Evolutionary conservation across 2,888 invertebrate species (phyloP), one percentile per base, ranked within the genome.

Genomic region (Tetramorium bicarinatum): DNA sequence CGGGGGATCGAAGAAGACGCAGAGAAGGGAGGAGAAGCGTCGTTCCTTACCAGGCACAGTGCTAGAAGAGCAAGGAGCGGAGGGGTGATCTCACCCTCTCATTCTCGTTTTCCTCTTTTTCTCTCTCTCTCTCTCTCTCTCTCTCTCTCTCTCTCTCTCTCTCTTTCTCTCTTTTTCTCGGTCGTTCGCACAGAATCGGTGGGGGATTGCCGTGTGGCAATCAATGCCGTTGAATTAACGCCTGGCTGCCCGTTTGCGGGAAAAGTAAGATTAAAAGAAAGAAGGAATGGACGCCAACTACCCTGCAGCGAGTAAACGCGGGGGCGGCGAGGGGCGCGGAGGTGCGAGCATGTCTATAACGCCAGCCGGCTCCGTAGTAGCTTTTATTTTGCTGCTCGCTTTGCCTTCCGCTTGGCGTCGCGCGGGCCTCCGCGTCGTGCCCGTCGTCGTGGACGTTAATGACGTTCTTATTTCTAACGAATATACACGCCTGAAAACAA

Each of bases 201-300:
- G 87, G 91, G 91, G 90, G 91, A 90, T 92, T 93, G 79, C 79
- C 93, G 93, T 91, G 93, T 93, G 93, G 94, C 94, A 94, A 94
- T 94, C 94, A 94, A 94, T 94, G 94, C 94, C 92, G 94, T 92
- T 93, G 94, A 94, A 94, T 94, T 94, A 94, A 94, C 94, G 94
- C 94, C 94, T 93, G 94, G 93, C 94, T 94, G 94, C 92, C 92
- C 94, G 94, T 94, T 94, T 94, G 94, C 92, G 94, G 93, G 92
- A 93, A 91, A 91, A 94, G 94, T 93, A 94, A 94, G 94, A 94
- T 94, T 94, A 94, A 94, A 94, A 94, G 94, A 93, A 94, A 92
- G 92, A 94, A 93, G 93, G 93, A 94, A 94, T 93, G 93, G 93
- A 93, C 93, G 94, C 90, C 92, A 88, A 92, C 92, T 89, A 91